A percentile compares a stretch with the other conserved stretches of the same genome.
These are phyloP conservation scores for Siniperca undulata DNA, from an alignment of 2,797 vertebrate genomes.

Conservation along the genomic window DNA sequence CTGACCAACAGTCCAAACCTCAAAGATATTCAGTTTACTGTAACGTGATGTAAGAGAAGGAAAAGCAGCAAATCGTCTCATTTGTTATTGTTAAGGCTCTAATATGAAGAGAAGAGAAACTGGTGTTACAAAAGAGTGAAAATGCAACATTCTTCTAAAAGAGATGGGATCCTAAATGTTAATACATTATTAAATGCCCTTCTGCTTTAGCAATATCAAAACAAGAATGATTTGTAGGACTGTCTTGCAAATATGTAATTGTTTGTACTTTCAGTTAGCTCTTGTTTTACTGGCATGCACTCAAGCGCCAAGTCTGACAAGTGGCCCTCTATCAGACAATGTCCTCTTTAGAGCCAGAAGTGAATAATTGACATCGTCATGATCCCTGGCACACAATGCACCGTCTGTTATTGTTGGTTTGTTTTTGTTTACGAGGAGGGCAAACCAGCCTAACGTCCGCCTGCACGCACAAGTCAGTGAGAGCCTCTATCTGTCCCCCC, in stretches of 20 bases:
- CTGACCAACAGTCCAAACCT: neutral
- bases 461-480: slow-evolving; percentile 33
- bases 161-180: neutral
- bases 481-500: slow-evolving; percentile 23
- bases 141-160: neutral
- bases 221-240: neutral
- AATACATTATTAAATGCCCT: neutral
- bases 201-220: neutral
- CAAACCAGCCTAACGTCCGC: slow-evolving; percentile 36
- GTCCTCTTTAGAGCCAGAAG: slow-evolving; percentile 72
- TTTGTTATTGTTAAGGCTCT: neutral
- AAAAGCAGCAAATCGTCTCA: neutral
- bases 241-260: slow-evolving; percentile 19
- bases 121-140: neutral
- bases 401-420: slow-evolving; percentile 61
- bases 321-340: slow-evolving; percentile 78
- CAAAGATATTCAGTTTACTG: neutral
- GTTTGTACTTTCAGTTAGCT: slow-evolving; percentile 62
- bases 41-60: neutral
- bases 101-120: neutral
- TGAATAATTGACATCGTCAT: slow-evolving; percentile 83
- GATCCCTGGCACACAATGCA: slow-evolving; percentile 76
- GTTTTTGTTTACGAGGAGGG: slow-evolving; percentile 75
- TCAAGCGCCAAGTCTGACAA: slow-evolving; percentile 69
- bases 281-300: slow-evolving; percentile 61